A percentile compares a stretch with the other conserved stretches of the same genome.
phyloP scores from a whole-genome alignment of 2,113 vertebrate genomes.

The Marmota monax region DNA sequence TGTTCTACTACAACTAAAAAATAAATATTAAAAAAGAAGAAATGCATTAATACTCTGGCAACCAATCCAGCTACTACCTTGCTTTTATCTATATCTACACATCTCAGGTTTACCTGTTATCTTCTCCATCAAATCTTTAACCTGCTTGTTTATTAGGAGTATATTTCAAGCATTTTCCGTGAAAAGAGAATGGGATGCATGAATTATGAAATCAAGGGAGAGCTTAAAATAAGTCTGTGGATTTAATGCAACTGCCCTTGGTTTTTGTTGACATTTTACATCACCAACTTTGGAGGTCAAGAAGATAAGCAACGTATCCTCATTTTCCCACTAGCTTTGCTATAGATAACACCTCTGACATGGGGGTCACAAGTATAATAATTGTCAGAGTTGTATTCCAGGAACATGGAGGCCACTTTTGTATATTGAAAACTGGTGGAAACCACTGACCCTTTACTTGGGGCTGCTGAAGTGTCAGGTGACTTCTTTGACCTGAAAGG shows the following conservation, averaged over 20 bases:
- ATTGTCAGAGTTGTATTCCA: neutral
- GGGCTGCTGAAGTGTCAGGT: neutral
- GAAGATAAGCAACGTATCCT: neutral
- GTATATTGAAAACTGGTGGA: neutral
- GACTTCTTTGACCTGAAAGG: neutral
- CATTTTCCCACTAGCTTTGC: neutral
- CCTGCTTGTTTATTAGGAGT: neutral
- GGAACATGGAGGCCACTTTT: neutral
- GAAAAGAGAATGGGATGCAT: neutral
- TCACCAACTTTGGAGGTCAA: neutral
- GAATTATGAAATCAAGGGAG: neutral
- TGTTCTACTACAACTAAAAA: too few species aligned
- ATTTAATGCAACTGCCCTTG: neutral
- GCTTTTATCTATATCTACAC: neutral
- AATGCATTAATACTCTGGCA: neutral
- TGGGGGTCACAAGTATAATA: neutral
- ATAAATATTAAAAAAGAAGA: neutral
- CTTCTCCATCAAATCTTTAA: neutral
- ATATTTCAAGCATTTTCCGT: neutral
- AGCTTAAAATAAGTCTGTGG: neutral
- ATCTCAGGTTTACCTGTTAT: neutral
- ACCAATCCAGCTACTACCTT: neutral
- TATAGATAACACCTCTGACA: neutral
- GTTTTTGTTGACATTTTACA: neutral
- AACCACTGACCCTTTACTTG: neutral